Percentiles rank a stretch among this genome's conserved stretches.
These are phyloP conservation scores for Strigamia maritima DNA, from an alignment of 2,888 invertebrate species.

Conservation along the genomic window DNA sequence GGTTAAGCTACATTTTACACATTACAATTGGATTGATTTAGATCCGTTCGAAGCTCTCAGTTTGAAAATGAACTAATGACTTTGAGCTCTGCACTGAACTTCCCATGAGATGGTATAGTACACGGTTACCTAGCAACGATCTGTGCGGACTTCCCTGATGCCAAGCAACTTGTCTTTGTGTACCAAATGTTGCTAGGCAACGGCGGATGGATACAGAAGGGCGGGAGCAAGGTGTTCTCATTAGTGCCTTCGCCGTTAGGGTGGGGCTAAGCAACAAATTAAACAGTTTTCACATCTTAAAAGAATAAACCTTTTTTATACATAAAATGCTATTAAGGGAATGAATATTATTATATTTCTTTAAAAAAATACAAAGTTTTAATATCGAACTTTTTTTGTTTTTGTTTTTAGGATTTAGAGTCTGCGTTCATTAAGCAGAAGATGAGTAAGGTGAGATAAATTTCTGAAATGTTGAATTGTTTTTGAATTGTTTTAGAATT, in stretches of 20 bases:
- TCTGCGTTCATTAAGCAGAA: conserved; percentile 21
- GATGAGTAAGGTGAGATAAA: conserved; percentile 20
- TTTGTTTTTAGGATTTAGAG: neutral
- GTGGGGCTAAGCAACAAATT: conserved; percentile 34
- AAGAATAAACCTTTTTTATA: neutral
- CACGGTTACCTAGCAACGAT: conserved; percentile 27
- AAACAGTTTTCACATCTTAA: neutral
- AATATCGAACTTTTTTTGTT: neutral
- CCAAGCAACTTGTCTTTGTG: conserved; percentile 31
- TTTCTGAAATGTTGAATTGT: neutral
- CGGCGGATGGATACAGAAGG: conserved; percentile 16
- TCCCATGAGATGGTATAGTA: conserved; percentile 31
- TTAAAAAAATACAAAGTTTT: no score
- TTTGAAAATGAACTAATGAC: conserved; percentile 34
- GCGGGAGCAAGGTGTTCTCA: conserved; percentile 17
- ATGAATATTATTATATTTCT: neutral
- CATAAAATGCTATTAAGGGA: neutral
- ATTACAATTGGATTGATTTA: neutral
- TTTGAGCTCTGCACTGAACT: conserved; percentile 21
- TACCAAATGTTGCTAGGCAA: conserved; percentile 22
- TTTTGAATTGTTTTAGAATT: no score
- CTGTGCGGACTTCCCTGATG: conserved; percentile 32
- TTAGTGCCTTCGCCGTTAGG: neutral
- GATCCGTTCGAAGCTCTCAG: neutral
- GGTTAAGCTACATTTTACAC: no score